Evolutionary conservation across 1,140 invertebrate species (phyloP).

Genomic region (Drosophila fuyamai): DNA sequence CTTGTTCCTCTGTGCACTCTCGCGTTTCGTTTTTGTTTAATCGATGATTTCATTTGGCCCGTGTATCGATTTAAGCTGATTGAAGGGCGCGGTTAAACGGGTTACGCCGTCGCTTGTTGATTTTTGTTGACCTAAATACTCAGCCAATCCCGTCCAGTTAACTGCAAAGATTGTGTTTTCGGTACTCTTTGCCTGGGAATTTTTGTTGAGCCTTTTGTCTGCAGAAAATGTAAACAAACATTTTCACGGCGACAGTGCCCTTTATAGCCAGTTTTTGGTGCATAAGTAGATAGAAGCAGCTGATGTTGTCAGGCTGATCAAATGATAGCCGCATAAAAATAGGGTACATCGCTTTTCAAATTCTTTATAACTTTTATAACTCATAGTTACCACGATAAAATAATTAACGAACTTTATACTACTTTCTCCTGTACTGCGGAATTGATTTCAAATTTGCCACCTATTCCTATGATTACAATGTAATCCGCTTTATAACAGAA

Average conservation of each 20-base stretch:
- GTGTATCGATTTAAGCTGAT: conserved; percentile 60
- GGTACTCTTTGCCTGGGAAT: background rate
- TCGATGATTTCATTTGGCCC: conserved; percentile 66
- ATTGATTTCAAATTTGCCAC: too few species aligned
- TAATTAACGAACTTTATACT: too few species aligned
- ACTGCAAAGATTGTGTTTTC: conserved; percentile 30
- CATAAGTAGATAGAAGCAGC: background rate
- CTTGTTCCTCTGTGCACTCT: background rate
- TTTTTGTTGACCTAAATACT: conserved; percentile 61
- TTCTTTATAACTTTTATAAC: too few species aligned
- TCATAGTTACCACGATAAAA: too few species aligned
- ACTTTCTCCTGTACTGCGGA: too few species aligned
- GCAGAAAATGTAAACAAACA: conserved; percentile 3
- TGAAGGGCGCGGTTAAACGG: conserved; percentile 66
- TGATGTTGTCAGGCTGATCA: background rate
- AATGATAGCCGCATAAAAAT: background rate
- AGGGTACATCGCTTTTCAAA: too few species aligned
- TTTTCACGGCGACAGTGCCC: background rate
- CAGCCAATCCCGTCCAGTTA: conserved; percentile 14
- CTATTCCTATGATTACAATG: too few species aligned
- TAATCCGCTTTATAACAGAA: too few species aligned
- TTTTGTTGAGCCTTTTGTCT: background rate
- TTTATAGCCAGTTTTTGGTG: background rate
- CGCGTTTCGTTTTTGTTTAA: conserved; percentile 55
- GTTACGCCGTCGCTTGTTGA: conserved; percentile 34